These are phyloP conservation scores for Liolophura sinensis DNA, from an alignment of 1,140 invertebrate genomes.

Conservation along the genomic window DNA sequence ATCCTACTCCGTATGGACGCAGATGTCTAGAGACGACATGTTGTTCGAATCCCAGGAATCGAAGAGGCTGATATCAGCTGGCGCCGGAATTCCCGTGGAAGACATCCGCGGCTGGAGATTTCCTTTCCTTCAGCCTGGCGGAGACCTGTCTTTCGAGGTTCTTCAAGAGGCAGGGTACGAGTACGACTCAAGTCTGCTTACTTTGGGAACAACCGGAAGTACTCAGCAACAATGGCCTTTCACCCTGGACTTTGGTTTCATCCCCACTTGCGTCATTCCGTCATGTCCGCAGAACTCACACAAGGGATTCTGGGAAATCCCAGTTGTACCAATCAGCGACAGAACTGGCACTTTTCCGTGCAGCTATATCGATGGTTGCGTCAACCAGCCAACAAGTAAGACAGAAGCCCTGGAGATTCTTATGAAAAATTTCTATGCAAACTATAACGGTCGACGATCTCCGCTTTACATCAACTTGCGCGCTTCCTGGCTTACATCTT, in stretches of 20 bases:
- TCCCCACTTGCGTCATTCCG: constrained; percentile 19
- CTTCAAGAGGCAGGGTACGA: constrained; percentile 26
- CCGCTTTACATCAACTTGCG: constrained; percentile 43
- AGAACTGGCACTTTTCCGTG: constrained; percentile 59
- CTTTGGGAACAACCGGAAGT: constrained; percentile 69
- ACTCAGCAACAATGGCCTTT: constrained; percentile 80
- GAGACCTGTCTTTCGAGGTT: constrained; percentile 29
- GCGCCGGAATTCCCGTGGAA: constrained; percentile 19
- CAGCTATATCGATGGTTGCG: constrained; percentile 33
- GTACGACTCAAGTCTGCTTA: constrained; percentile 87
- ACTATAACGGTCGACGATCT: constrained; percentile 70
- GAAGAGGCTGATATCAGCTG: constrained; percentile 9
- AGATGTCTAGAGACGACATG: no score
- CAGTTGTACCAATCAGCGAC: constrained; percentile 27
- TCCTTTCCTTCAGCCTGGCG: constrained; percentile 34
- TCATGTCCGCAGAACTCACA: constrained; percentile 28
- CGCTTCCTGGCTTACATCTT: constrained; percentile 40
- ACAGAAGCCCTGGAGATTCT: constrained; percentile 96
- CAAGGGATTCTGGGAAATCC: constrained; percentile 36
- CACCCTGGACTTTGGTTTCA: constrained; percentile 80
- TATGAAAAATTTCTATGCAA: constrained; percentile 93
- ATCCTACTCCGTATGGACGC: no score
- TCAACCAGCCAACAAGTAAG: constrained; percentile 21
- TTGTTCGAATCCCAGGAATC: no score
- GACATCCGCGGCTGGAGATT: constrained; percentile 29